Evolutionary conservation across 2,113 vertebrate species (phyloP).

Genomic region (Prinia subflava): DNA sequence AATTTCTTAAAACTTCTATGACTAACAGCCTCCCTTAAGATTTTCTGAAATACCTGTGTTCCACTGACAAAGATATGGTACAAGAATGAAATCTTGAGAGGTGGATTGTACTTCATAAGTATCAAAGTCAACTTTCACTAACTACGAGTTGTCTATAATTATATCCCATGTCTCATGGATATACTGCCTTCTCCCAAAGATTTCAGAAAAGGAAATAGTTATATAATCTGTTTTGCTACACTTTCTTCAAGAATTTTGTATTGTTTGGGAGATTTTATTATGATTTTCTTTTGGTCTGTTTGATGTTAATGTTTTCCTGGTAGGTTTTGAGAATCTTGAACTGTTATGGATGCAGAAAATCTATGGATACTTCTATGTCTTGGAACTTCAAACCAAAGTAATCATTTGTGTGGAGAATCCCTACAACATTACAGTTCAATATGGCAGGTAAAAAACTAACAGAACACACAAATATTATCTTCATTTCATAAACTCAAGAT

Average conservation of each 20-base stretch:
- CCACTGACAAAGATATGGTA: background rate
- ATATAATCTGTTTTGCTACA: background rate
- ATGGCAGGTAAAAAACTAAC: background rate
- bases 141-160: background rate
- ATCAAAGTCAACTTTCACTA: constrained; percentile 20
- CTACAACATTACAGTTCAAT: background rate
- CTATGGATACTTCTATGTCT: background rate
- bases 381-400: background rate
- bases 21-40: background rate
- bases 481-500: background rate
- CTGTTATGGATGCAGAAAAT: background rate
- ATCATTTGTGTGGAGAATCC: background rate
- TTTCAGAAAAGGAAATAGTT: background rate
- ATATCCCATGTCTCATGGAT: background rate
- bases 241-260: background rate
- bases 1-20: background rate
- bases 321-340: background rate
- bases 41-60: background rate
- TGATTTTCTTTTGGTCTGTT: background rate
- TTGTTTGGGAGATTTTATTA: background rate
- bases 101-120: background rate
- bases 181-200: background rate
- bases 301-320: background rate
- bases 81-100: constrained; percentile 1
- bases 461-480: background rate